phyloP scores from a whole-genome alignment of 2,888 invertebrate species.

The Erebia ligea region DNA sequence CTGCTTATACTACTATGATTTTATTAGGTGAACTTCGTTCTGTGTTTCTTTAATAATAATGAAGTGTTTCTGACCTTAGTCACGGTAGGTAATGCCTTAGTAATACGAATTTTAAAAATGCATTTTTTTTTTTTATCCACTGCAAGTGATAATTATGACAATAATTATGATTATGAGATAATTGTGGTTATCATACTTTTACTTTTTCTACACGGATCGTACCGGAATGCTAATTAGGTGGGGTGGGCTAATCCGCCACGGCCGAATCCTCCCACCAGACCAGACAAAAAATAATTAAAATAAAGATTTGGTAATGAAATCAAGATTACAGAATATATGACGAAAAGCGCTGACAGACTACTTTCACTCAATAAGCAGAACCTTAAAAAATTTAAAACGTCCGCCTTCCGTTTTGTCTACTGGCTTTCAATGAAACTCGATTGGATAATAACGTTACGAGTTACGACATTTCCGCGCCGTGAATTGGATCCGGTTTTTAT shows the following conservation, averaged over 20 bases:
- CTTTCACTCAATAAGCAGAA: neutral
- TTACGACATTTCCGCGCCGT: slow-evolving; percentile 17
- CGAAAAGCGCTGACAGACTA: neutral
- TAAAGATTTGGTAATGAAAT: neutral
- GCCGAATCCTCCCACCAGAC: too few relatives aligned
- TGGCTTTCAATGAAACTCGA: slow-evolving; percentile 11
- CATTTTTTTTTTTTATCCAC: too few relatives aligned
- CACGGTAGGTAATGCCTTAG: too few relatives aligned
- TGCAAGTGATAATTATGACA: too few relatives aligned
- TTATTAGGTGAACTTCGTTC: neutral
- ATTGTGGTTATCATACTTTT: too few relatives aligned
- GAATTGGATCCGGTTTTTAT: slow-evolving; percentile 16
- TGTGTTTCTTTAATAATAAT: neutral
- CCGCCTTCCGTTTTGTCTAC: slow-evolving; percentile 5
- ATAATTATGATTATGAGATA: too few relatives aligned
- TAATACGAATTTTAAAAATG: neutral
- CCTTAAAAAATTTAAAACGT: slow-evolving; percentile 6
- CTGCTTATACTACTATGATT: slow-evolving; percentile 1
- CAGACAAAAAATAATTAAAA: too few relatives aligned
- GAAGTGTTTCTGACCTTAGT: neutral
- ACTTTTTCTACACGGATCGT: too few relatives aligned
- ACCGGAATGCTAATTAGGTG: too few relatives aligned
- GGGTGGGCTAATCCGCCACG: too few relatives aligned
- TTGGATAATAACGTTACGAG: slow-evolving; percentile 19
- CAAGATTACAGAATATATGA: neutral